Evolutionary conservation across 2,113 vertebrate species (phyloP).

Genomic region (Oophaga pumilio): DNA sequence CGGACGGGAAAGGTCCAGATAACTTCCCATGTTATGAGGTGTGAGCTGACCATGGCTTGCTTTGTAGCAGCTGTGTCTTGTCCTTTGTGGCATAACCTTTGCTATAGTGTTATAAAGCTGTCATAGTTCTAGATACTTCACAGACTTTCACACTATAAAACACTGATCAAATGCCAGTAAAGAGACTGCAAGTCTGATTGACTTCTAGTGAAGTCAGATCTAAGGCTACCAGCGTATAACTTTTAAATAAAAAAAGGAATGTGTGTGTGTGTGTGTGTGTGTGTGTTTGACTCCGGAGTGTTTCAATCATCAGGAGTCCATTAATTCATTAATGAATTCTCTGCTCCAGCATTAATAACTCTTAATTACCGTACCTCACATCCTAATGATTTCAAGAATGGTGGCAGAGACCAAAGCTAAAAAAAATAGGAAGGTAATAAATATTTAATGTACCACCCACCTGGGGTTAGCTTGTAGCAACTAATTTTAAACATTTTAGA

Average conservation of each 20-base stretch:
- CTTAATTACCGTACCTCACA: neutral
- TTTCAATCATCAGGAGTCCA: constrained; percentile 16
- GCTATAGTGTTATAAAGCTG: constrained; percentile 30
- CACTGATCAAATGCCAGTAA: constrained; percentile 55
- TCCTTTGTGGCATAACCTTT: constrained; percentile 46
- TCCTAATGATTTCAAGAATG: constrained; percentile 7
- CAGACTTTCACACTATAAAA: constrained; percentile 50
- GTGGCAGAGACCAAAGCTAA: neutral
- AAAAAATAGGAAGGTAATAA: constrained; percentile 12
- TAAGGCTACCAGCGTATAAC: constrained; percentile 31
- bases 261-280: neutral
- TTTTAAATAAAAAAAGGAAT: constrained; percentile 29
- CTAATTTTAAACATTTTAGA: no score
- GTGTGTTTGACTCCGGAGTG: constrained; percentile 6
- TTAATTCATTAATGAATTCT: constrained; percentile 45
- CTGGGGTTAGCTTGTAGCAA: no score
- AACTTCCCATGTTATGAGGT: constrained; percentile 31
- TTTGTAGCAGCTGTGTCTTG: constrained; percentile 53
- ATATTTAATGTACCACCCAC: neutral
- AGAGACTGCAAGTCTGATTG: constrained; percentile 51
- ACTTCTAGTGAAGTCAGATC: constrained; percentile 55
- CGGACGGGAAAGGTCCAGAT: neutral
- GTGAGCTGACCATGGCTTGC: constrained; percentile 23
- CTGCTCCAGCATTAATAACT: neutral
- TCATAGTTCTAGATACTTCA: constrained; percentile 35